Percentiles rank a stretch among this genome's conserved stretches.
These are phyloP conservation scores for Mormyrus iriodes DNA, from an alignment of 2,113 vertebrate species.

Conservation along the genomic window DNA sequence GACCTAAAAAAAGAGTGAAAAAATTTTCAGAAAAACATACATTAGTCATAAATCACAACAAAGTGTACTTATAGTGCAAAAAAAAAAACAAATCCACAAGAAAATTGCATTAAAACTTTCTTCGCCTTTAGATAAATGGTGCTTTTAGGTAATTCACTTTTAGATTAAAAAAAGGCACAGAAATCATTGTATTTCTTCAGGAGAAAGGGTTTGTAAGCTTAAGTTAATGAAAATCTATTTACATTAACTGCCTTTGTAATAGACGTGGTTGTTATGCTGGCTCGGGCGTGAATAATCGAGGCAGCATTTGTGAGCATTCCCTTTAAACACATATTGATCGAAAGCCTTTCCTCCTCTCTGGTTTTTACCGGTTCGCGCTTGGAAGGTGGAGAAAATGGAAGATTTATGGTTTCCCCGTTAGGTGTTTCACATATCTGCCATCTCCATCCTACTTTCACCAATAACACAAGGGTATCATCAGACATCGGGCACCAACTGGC, in stretches of 20 bases:
- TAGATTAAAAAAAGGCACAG: background rate
- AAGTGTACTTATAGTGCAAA: background rate
- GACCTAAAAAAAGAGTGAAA: background rate
- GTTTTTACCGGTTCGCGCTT: conserved; percentile 31
- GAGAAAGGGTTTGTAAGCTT: background rate
- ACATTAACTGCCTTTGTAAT: background rate
- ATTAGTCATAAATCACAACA: background rate
- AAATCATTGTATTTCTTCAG: conserved; percentile 5
- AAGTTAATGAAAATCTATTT: conserved; percentile 7
- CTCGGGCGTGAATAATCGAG: background rate
- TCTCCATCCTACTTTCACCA: background rate
- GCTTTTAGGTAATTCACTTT: conserved; percentile 8
- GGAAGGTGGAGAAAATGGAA: background rate
- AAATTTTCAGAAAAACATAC: background rate
- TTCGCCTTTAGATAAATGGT: background rate
- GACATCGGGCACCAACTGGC: background rate
- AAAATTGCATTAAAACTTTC: conserved; percentile 6
- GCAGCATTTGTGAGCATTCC: background rate
- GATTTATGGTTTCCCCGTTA: conserved; percentile 23
- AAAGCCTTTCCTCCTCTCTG: conserved; percentile 33
- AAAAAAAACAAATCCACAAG: background rate
- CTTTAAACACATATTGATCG: conserved; percentile 13
- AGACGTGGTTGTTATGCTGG: background rate
- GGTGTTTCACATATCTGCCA: conserved; percentile 27
- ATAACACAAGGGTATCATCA: background rate